Base-by-base conservation (phyloP, 2,113 vertebrate species). In the Megaceryle torquata region DNA sequence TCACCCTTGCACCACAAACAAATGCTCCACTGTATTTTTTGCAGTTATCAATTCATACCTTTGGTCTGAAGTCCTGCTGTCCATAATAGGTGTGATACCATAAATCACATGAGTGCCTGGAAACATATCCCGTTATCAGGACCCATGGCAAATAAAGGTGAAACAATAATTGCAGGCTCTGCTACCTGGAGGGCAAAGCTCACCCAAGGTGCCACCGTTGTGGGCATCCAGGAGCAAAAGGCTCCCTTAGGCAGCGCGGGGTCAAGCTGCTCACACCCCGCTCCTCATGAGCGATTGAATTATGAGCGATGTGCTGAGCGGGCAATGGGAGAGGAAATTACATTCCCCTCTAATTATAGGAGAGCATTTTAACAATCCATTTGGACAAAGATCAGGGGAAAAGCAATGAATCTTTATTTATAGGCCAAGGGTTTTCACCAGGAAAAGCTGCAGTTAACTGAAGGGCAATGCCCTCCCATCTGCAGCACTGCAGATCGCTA, bases 221-320 rank as follows among this genome's bases (percentile, higher is more conserved):
- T 15, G 84, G 60, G 39, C 43, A 64, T 7, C 56, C 48, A 2
- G 8, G 67, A 77, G 76, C 43, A 25, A 20, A 39, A 16, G 48
- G 48, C 57, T 87, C 9, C 74, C 33, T 9, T 5, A 10, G 61
- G 16, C 67, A 41, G 22, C 5, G 5, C 0, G 8, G 51, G 9
- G 11, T 4, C 2, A 13, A 41, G 39, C 29, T 0, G 0, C 63
- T 63, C 51, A 0, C 7, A 3, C 17, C 7, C 19, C 1, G 18
- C 29, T 31, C n/a, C 46, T 65, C 16, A 44, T 0, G 48, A 64
- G 77, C 1, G 4, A 59, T 10, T 17, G n/a, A 28, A 16, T 9
- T 5, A 16, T 15, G 31, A 71, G 51, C 33, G 24, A 24, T 4
- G 69, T 10, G 74, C 57, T 22, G 35, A 44, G 74, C 2, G 17